phyloP scores from a whole-genome alignment of 2,113 vertebrate species.

The Anser cygnoides region DNA sequence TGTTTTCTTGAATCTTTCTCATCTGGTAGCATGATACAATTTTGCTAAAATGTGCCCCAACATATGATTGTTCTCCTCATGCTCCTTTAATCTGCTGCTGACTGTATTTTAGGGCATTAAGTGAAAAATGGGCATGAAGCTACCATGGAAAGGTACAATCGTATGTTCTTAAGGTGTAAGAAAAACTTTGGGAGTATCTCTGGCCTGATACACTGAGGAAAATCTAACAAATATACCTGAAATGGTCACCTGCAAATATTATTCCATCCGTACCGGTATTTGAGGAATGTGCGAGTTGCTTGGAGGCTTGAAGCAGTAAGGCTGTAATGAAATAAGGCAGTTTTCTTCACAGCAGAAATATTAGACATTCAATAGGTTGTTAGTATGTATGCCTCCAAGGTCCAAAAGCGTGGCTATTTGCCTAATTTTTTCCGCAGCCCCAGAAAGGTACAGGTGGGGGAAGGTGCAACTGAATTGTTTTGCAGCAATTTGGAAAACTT shows the following conservation, averaged over 20 bases:
- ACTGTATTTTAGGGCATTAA: background rate
- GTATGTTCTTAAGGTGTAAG: background rate
- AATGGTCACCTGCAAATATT: background rate
- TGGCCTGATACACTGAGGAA: background rate
- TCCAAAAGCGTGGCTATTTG: background rate
- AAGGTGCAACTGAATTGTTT: accelerated
- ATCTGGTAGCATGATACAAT: background rate
- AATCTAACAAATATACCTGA: background rate
- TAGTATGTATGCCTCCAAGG: background rate
- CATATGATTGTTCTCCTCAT: background rate
- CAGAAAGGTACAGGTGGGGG: background rate
- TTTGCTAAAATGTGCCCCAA: background rate
- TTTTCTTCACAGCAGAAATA: background rate
- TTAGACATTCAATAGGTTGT: accelerated
- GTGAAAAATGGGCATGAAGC: background rate
- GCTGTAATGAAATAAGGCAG: background rate
- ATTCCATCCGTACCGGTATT: background rate
- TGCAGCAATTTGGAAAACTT: background rate
- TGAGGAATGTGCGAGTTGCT: background rate
- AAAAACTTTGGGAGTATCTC: background rate
- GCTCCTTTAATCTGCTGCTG: background rate
- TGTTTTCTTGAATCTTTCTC: background rate
- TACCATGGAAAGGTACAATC: background rate
- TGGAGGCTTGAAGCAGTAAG: background rate
- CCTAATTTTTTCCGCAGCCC: background rate